Percentiles rank a stretch among this genome's conserved stretches.
Evolutionary conservation across 2,797 vertebrate species (phyloP).

Genomic region (Sebastes glaucus): DNA sequence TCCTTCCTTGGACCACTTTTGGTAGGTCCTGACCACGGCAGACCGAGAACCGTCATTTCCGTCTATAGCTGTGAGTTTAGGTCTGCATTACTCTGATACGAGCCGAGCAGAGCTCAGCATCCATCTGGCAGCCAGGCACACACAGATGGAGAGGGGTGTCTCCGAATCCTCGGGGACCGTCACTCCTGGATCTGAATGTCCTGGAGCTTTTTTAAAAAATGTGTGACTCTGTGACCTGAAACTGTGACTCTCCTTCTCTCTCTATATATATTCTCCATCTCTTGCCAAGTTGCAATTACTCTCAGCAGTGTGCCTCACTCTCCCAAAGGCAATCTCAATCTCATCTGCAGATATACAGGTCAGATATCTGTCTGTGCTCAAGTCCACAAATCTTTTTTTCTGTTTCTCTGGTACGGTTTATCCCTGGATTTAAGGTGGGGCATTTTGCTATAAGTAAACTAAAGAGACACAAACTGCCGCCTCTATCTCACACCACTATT

Average conservation of each 20-base stretch:
- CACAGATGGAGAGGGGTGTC: slow-evolving; percentile 50
- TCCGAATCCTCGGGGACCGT: slow-evolving; percentile 4
- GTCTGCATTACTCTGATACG: slow-evolving; percentile 21
- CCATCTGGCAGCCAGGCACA: slow-evolving; percentile 45
- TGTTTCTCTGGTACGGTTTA: not conserved
- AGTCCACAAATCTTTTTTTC: not conserved
- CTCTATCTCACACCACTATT: not conserved
- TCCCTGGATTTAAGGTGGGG: not conserved
- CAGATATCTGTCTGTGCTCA: not conserved
- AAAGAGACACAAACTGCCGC: too few species aligned
- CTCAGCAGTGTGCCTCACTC: not conserved
- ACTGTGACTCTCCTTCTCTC: not conserved
- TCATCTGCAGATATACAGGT: slow-evolving; percentile 16
- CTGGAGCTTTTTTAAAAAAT: slow-evolving; percentile 37
- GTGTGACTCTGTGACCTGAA: slow-evolving; percentile 29
- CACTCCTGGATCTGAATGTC: slow-evolving; percentile 33
- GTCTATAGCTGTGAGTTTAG: slow-evolving; percentile 1
- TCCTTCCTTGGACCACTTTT: too few species aligned
- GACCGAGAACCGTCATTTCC: accelerated
- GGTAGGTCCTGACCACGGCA: too few species aligned
- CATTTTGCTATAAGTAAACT: not conserved
- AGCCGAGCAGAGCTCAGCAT: slow-evolving; percentile 18
- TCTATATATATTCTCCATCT: slow-evolving; percentile 3
- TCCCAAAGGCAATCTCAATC: slow-evolving; percentile 6
- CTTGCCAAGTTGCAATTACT: slow-evolving; percentile 8